Base-by-base conservation (phyloP, 2,888 invertebrate genomes). In the Busseola fusca region DNA sequence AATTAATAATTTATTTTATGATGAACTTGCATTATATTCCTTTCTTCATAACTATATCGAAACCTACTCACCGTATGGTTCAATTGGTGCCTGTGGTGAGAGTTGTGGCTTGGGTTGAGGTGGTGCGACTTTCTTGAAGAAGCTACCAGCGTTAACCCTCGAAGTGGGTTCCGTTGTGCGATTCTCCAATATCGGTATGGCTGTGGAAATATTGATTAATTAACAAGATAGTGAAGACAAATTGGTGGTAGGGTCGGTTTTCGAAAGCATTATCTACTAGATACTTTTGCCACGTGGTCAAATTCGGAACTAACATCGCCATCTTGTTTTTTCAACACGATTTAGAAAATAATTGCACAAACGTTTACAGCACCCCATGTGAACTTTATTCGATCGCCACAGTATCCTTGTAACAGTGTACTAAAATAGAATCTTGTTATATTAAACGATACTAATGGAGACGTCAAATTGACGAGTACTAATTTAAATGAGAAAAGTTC, bases 71-170 rank as follows among this genome's bases (percentile, higher is more conserved):
- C 74, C 0, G n/a, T 3, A 62, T n/a, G 34, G 18, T 7, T 60
- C 18, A 50, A 27, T 2, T 40, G 40, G 40, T 14, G 21, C 2
- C 25, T 14, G 14, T 5, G 25, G 40, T n/a, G 12, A 0, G 12
- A n/a, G n/a, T n/a, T n/a, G n/a, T n/a, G 21, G 27, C 21, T 18
- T 12, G 12, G 3, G 25, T 27, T 37, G 5, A 9, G 45, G 9
- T 25, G 37, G 9, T 21, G 42, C 21, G 0, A 42, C 5, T 48
- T 52, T 64, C 25, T n/a, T 68, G 52, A 77, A 77, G 60, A 77
- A 77, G 45, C 68, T 69, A 40, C 52, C 68, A 9, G 77, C 74
- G 1, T 16, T 77, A 16, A 25, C 69, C 14, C 76, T 72, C 7
- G 48, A 14, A 5, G 18, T 60, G 10, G 56, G 9, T 21, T 54